phyloP scores from a whole-genome alignment of 2,113 vertebrate genomes.

The Laticauda laticaudata region DNA sequence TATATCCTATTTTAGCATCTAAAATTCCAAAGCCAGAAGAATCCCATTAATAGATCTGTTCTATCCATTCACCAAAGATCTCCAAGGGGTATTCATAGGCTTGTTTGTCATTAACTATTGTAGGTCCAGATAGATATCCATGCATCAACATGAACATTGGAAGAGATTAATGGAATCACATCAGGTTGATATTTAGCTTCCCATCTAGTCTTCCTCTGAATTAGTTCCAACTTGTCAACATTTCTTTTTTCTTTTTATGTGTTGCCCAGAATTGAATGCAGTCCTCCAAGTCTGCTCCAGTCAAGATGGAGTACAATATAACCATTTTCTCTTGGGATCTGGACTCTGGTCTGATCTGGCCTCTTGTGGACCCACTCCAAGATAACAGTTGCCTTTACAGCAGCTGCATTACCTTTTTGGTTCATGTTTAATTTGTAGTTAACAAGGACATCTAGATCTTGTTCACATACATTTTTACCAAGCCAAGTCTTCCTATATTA shows the following conservation, averaged over 20 bases:
- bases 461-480: background rate
- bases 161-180: background rate
- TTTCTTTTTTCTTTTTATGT: background rate
- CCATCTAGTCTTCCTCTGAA: background rate
- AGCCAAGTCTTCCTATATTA: background rate
- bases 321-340: background rate
- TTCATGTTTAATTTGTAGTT: background rate
- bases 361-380: background rate
- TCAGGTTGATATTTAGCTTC: background rate
- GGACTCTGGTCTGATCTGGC: background rate
- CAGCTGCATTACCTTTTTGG: background rate
- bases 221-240: background rate
- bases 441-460: background rate
- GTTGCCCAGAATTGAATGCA: background rate
- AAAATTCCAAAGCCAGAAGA: background rate
- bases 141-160: background rate
- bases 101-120: background rate
- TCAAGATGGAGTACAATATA: background rate
- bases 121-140: background rate
- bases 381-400: background rate
- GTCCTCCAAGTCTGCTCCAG: background rate
- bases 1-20: background rate
- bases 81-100: background rate
- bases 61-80: background rate
- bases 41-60: background rate